A percentile compares a stretch with the other conserved stretches of the same genome.
phyloP scores from a whole-genome alignment of 2,113 vertebrate genomes.

The Nanorana parkeri region DNA sequence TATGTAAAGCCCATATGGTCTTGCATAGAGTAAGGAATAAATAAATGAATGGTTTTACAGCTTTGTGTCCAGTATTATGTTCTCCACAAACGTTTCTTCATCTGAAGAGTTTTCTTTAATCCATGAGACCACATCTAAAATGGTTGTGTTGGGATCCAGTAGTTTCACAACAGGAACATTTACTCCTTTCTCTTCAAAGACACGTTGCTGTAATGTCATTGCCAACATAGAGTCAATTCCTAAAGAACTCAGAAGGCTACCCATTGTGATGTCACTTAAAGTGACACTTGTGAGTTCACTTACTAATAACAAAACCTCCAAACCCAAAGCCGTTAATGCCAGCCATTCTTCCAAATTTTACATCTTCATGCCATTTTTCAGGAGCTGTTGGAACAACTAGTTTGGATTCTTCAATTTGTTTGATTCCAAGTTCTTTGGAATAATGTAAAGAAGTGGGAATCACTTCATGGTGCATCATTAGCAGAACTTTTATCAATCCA shows the following conservation, averaged over 20 bases:
- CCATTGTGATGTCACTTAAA: constrained; percentile 70
- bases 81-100: background rate
- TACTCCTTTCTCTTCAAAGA: constrained; percentile 76
- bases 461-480: constrained; percentile 85
- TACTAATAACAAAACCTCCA: constrained; percentile 78
- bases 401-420: constrained; percentile 73
- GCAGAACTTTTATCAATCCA: constrained; percentile 85
- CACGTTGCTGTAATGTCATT: constrained; percentile 81
- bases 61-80: background rate
- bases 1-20: too few relatives aligned
- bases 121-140: constrained; percentile 67
- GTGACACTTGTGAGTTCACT: constrained; percentile 66
- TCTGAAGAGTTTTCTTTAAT: background rate
- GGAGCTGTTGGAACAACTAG: constrained; percentile 72
- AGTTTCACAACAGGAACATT: constrained; percentile 78
- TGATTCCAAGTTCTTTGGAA: constrained; percentile 72
- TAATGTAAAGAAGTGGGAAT: constrained; percentile 85
- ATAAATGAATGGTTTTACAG: background rate
- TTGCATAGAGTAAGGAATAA: too few relatives aligned
- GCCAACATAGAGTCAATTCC: constrained; percentile 86
- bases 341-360: constrained; percentile 72
- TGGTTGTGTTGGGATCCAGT: constrained; percentile 78
- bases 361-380: constrained; percentile 74
- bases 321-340: constrained; percentile 89
- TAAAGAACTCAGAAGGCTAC: constrained; percentile 68